Evolutionary conservation across 1,140 invertebrate genomes (phyloP).

Genomic region (Reticulitermes speratus): DNA sequence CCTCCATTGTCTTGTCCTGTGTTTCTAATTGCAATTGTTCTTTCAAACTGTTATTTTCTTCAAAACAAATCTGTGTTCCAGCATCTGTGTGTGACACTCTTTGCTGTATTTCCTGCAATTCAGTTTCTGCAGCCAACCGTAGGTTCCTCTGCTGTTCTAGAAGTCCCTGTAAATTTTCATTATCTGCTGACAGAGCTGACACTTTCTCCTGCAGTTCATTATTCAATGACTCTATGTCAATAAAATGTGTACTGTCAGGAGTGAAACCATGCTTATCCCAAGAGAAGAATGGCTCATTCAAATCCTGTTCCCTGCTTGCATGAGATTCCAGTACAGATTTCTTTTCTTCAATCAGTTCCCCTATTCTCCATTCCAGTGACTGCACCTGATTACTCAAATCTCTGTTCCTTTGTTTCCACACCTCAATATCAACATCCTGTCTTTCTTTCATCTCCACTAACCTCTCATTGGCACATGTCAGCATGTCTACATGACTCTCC

Average conservation of each 20-base stretch:
- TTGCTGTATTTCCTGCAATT: not conserved
- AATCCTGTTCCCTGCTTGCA: too few relatives aligned
- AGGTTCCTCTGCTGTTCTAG: slow-evolving; percentile 26
- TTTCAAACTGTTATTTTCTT: not conserved
- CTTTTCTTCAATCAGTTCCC: slow-evolving; percentile 59
- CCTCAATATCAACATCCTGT: slow-evolving; percentile 67
- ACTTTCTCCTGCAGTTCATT: slow-evolving; percentile 32
- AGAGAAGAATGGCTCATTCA: not conserved
- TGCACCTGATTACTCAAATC: slow-evolving; percentile 60
- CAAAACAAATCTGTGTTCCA: not conserved
- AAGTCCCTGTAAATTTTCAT: slow-evolving; percentile 25
- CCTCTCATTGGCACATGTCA: slow-evolving; percentile 74
- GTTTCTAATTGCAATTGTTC: not conserved
- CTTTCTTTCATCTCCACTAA: slow-evolving; percentile 77
- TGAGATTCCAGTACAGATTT: slow-evolving; percentile 32
- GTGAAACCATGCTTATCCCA: not conserved
- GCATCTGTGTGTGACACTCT: not conserved
- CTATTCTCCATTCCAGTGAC: slow-evolving; percentile 45
- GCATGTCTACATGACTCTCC: slow-evolving; percentile 68
- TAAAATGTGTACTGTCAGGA: slow-evolving; percentile 34
- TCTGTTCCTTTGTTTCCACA: slow-evolving; percentile 67
- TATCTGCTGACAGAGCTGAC: slow-evolving; percentile 34
- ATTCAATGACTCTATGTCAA: slow-evolving; percentile 23
- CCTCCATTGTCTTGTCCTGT: not conserved
- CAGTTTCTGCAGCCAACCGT: slow-evolving; percentile 24